Conservation (phyloP, 2,113 vertebrate genomes). For the Hemibagrus wyckioides region DNA sequence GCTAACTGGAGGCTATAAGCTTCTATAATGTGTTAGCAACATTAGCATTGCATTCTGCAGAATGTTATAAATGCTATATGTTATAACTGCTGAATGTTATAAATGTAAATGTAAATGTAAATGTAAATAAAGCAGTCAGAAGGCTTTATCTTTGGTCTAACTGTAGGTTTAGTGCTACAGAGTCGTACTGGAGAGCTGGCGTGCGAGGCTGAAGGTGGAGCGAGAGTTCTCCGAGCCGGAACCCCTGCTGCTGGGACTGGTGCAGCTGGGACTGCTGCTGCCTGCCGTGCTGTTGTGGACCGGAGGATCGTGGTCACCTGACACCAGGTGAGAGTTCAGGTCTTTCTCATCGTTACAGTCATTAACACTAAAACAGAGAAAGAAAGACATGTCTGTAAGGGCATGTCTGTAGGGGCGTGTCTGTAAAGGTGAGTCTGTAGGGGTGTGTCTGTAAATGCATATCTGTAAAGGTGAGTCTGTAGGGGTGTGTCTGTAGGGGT, state of each 20-base stretch:
- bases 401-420: too few relatives aligned
- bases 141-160: neutral
- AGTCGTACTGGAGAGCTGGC: conserved; percentile 81
- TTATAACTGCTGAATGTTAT: neutral
- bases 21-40: neutral
- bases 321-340: conserved; percentile 70
- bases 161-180: neutral
- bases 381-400: neutral
- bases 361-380: conserved; percentile 70
- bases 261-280: conserved; percentile 65
- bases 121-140: neutral
- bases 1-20: neutral
- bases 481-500: too few relatives aligned
- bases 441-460: too few relatives aligned
- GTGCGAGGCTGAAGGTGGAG: conserved; percentile 81
- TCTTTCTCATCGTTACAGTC: conserved; percentile 79
- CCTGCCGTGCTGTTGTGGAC: conserved; percentile 21
- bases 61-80: neutral
- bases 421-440: too few relatives aligned
- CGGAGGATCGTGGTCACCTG: conserved; percentile 13
- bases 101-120: too few relatives aligned
- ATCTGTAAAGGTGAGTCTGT: too few relatives aligned
- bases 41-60: neutral
- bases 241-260: conserved; percentile 71
- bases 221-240: conserved; percentile 78